These are phyloP conservation scores for Microplitis mediator DNA, from an alignment of 1,140 invertebrate genomes.

Conservation along the genomic window DNA sequence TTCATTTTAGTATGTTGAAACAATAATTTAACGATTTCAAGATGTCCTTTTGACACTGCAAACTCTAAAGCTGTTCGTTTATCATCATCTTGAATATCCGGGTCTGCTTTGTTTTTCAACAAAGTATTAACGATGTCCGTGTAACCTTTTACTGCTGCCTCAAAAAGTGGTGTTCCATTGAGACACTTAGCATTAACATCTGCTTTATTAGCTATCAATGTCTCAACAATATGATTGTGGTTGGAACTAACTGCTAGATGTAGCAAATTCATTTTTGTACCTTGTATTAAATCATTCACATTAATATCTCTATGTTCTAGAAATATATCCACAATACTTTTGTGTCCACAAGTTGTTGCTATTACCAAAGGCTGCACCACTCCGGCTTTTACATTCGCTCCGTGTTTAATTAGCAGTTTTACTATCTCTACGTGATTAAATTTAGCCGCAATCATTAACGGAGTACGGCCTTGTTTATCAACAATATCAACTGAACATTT, in stretches of 20 bases:
- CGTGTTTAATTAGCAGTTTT: constrained; percentile 23
- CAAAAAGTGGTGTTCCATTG: not conserved
- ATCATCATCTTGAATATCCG: not conserved
- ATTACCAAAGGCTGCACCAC: constrained; percentile 55
- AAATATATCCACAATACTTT: constrained; percentile 28
- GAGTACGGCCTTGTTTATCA: constrained; percentile 8
- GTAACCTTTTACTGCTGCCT: not conserved
- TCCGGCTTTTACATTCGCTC: constrained; percentile 55
- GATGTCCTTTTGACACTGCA: not conserved
- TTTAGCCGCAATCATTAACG: constrained; percentile 27
- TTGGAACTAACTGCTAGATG: constrained; percentile 30
- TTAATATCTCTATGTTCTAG: constrained; percentile 29
- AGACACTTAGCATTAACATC: constrained; percentile 11
- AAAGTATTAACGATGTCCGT: not conserved
- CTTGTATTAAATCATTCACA: constrained; percentile 9
- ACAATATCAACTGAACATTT: constrained; percentile 66
- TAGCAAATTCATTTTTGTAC: constrained; percentile 28
- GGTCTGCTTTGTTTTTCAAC: not conserved
- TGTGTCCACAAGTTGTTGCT: constrained; percentile 21
- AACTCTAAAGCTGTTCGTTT: not conserved
- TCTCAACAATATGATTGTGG: constrained; percentile 15
- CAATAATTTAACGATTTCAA: not conserved
- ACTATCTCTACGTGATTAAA: constrained; percentile 20
- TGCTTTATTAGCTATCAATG: constrained; percentile 22
- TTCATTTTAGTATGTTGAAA: too few relatives aligned